A percentile compares a stretch with the other conserved stretches of the same genome.
phyloP scores from a whole-genome alignment of 2,113 vertebrate species.

The Poicephalus meyeri region DNA sequence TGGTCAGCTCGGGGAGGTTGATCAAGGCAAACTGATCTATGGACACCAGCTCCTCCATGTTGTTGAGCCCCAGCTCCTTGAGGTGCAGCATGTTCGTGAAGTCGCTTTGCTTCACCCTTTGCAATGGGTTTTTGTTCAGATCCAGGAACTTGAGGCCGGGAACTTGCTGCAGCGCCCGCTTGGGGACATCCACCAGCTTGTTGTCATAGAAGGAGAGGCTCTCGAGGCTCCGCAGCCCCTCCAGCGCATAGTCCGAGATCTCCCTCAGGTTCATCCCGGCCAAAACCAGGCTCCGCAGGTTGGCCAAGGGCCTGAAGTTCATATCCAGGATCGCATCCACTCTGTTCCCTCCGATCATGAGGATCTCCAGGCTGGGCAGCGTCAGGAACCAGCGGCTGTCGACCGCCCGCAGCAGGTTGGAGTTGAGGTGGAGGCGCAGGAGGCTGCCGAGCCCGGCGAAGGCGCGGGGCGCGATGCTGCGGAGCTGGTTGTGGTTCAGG shows the following conservation, averaged over 20 bases:
- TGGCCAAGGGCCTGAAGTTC: constrained; percentile 85
- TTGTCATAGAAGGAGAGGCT: constrained; percentile 95
- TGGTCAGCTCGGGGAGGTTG: constrained; percentile 94
- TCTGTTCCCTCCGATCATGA: constrained; percentile 92
- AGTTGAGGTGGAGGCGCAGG: constrained; percentile 91
- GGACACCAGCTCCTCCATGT: constrained; percentile 93
- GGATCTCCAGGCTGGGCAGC: constrained; percentile 87
- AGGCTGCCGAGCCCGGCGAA: constrained; percentile 83
- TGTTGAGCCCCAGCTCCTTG: constrained; percentile 92
- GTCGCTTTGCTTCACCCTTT: constrained; percentile 85
- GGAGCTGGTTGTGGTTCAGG: constrained; percentile 91
- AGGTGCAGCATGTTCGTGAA: constrained; percentile 90
- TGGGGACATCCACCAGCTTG: constrained; percentile 81
- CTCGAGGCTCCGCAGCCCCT: constrained; percentile 85
- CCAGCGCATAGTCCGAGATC: constrained; percentile 85
- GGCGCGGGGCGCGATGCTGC: constrained; percentile 80
- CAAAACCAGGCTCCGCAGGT: constrained; percentile 89
- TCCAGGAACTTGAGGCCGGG: constrained; percentile 91
- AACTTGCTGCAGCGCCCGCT: constrained; percentile 82
- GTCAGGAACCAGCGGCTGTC: constrained; percentile 87
- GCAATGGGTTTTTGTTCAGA: constrained; percentile 90
- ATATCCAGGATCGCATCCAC: constrained; percentile 85
- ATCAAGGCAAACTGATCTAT: constrained; percentile 88
- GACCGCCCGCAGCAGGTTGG: constrained; percentile 83
- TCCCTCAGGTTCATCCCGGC: constrained; percentile 86